These are phyloP conservation scores for Ferdinandea cuprea DNA, from an alignment of 2,888 invertebrate species.

Conservation along the genomic window DNA sequence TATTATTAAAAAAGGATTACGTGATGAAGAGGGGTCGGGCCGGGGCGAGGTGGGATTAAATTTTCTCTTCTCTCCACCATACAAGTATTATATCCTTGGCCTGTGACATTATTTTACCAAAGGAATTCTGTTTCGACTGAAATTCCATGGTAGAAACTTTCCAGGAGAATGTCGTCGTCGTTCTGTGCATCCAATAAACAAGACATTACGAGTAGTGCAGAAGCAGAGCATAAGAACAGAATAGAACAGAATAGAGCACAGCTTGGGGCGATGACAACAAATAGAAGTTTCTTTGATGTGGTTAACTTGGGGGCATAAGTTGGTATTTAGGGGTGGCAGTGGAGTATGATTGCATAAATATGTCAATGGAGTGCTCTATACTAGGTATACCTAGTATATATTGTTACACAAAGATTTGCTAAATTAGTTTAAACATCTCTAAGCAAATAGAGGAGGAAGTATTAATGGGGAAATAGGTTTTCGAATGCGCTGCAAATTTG, in stretches of 20 bases:
- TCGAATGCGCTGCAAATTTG: too few relatives aligned
- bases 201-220: slow-evolving; percentile 40
- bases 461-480: background rate
- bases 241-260: background rate
- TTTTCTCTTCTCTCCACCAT: slow-evolving; percentile 1
- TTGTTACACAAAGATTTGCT: background rate
- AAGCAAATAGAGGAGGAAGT: background rate
- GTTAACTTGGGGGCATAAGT: slow-evolving; percentile 28
- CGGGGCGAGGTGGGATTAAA: background rate
- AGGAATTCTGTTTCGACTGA: slow-evolving; percentile 62
- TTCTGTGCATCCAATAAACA: slow-evolving; percentile 70
- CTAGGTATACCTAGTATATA: background rate
- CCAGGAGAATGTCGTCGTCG: slow-evolving; percentile 52
- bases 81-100: slow-evolving; percentile 51
- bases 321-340: background rate
- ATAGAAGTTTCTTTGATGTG: slow-evolving; percentile 63
- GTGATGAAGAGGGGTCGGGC: background rate
- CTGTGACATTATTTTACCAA: slow-evolving; percentile 63
- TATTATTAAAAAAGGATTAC: slow-evolving; percentile 40
- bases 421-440: background rate
- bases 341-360: slow-evolving; percentile 5
- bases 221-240: background rate
- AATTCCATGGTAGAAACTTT: slow-evolving; percentile 66
- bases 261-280: slow-evolving; percentile 35
- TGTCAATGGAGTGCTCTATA: too few relatives aligned